Base-by-base conservation (phyloP, 2,113 vertebrate genomes). In the Microcebus griseorufus region DNA sequence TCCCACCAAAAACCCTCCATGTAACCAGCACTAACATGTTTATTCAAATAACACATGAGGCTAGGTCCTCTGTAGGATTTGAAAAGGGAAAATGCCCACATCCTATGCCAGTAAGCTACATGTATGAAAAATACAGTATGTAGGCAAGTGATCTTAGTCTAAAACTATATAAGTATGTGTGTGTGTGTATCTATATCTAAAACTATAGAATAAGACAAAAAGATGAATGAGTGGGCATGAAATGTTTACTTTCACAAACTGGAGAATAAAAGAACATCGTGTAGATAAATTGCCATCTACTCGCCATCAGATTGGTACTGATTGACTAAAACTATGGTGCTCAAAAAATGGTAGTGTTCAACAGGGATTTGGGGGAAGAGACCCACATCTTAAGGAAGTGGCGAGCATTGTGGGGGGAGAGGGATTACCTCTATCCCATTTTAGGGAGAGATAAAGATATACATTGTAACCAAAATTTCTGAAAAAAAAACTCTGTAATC, bases 131-230 rank as follows among this genome's bases (percentile, higher is more conserved):
- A 53, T 60, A 53, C 0, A 53, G 64, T 16, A 64, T 34, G 6
- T 84, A 81, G 29, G 82, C 18, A 76, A 72, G 7, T 45, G 37
- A n/a, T 17, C 53, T 62, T 51, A 85, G 25, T 72, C 8, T 81
- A 85, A 70, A 37, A 18, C 2, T 37, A 9, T 9, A 9, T 12
- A 48, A 1, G 29, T 60, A 23, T 69, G 13, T 25, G 23, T 69
- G 0, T 75, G 1, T 37, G 2, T 14, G 9, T 22, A 51, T 16
- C 6, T 7, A 18, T 13, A 22, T 48, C 62, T 16, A 14, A 34
- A 91, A 27, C 25, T 27, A 23, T 1, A 75, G 45, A 51, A 20
- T 48, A 73, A 93, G 42, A 87, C 29, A 87, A 85, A 97, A 86
- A 81, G 25, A 64, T 29, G 72, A 82, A 69, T 34, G 23, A 67